phyloP scores from a whole-genome alignment of 2,797 vertebrate genomes.

The Acridotheres tristis region DNA sequence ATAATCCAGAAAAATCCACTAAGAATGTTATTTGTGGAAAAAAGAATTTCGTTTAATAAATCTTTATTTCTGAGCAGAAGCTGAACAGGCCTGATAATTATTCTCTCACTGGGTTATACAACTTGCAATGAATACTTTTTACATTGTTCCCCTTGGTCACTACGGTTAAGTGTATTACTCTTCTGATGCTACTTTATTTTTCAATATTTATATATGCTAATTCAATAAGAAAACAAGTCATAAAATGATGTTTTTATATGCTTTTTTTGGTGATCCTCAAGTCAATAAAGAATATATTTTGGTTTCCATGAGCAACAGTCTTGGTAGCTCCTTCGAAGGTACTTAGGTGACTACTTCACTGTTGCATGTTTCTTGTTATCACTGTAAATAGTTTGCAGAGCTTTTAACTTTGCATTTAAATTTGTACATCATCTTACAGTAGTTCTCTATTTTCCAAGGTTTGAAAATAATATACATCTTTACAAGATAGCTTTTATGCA shows the following conservation, averaged over 20 bases:
- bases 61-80: not conserved
- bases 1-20: not conserved
- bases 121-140: not conserved
- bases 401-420: not conserved
- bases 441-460: not conserved
- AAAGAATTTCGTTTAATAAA: not conserved
- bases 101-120: not conserved
- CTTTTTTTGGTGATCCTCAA: not conserved
- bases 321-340: not conserved
- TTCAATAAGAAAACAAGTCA: not conserved
- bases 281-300: not conserved
- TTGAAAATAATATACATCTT: not conserved
- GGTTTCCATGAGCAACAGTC: not conserved
- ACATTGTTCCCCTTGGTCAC: not conserved
- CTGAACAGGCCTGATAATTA: not conserved
- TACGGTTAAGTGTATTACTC: fast-evolving
- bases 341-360: not conserved
- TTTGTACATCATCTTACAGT: not conserved
- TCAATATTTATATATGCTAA: not conserved
- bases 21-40: not conserved
- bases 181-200: not conserved
- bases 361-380: not conserved
- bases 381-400: not conserved
- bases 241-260: not conserved
- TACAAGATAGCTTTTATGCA: not conserved